A percentile compares a stretch with the other conserved stretches of the same genome.
Evolutionary conservation across 2,888 invertebrate genomes (phyloP).

Genomic region (Didymodactylos carnosus): DNA sequence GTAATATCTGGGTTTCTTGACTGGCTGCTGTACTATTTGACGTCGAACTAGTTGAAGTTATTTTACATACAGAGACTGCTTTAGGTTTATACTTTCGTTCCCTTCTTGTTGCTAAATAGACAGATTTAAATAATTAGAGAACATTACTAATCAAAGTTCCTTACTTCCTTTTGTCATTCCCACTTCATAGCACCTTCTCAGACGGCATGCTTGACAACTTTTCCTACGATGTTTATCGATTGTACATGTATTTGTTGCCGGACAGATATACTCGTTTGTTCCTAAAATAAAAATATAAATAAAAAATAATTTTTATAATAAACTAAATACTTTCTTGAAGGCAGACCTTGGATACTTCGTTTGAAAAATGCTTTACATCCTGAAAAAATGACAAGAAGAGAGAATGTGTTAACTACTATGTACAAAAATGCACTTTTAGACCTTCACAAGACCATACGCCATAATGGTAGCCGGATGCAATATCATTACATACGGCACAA

Average conservation of each 20-base stretch:
- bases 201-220: constrained; percentile 30
- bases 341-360: constrained; percentile 11
- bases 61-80: not conserved
- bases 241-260: constrained; percentile 31
- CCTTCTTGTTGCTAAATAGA: not conserved
- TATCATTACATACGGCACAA: constrained; percentile 4
- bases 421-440: not conserved
- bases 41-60: not conserved
- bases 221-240: constrained; percentile 31
- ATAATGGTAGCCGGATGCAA: constrained; percentile 12
- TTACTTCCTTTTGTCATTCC: constrained; percentile 30
- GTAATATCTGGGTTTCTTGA: too few relatives aligned
- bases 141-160: too few relatives aligned
- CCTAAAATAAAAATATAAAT: too few relatives aligned
- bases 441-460: constrained; percentile 13
- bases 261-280: constrained; percentile 29
- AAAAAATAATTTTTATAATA: too few relatives aligned
- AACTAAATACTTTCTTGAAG: too few relatives aligned
- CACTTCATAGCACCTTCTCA: constrained; percentile 29
- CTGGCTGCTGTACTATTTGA: too few relatives aligned
- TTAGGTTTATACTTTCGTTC: not conserved
- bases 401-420: too few relatives aligned
- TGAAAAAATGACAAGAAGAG: too few relatives aligned
- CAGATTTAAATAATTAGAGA: too few relatives aligned
- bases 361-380: constrained; percentile 14